Evolutionary conservation across 2,888 invertebrate species (phyloP).

Genomic region (Aspidiotus rigidus): DNA sequence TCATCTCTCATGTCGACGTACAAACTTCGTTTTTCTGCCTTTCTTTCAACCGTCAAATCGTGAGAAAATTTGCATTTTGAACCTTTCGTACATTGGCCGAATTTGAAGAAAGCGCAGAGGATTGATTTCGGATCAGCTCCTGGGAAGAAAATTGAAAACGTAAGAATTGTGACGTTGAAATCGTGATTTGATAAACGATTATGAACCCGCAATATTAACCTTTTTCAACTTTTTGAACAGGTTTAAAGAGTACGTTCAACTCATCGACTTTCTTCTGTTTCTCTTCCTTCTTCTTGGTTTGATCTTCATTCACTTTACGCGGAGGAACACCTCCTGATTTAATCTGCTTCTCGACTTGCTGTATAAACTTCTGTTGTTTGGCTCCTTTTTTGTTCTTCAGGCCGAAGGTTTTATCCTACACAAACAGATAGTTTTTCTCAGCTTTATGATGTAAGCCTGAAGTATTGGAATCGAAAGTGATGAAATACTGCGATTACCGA

Average conservation of each 20-base stretch:
- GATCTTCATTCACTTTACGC: conserved; percentile 53
- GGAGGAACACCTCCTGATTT: conserved; percentile 78
- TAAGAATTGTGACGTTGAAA: neutral
- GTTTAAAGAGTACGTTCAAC: conserved; percentile 76
- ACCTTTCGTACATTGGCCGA: conserved; percentile 93
- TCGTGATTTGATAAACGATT: neutral
- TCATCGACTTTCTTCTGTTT: conserved; percentile 83
- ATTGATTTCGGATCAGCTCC: conserved; percentile 98
- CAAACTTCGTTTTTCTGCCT: conserved; percentile 92
- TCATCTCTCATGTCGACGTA: conserved; percentile 87
- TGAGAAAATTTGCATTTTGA: conserved; percentile 99
- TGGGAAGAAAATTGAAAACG: conserved; percentile 42
- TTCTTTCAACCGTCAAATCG: conserved; percentile 85
- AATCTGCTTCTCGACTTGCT: conserved; percentile 94
- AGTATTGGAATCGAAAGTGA: no score
- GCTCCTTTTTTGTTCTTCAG: conserved; percentile 98
- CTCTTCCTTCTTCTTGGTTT: conserved; percentile 69
- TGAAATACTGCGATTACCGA: neutral
- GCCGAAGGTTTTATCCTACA: conserved; percentile 96
- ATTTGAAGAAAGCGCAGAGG: conserved; percentile 96
- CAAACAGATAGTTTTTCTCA: neutral
- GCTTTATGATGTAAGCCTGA: neutral
- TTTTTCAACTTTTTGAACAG: conserved; percentile 89
- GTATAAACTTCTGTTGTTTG: conserved; percentile 96
- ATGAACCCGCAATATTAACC: conserved; percentile 49